These are phyloP conservation scores for Syrmaticus mikado DNA, from an alignment of 2,113 vertebrate species.

Conservation along the genomic window DNA sequence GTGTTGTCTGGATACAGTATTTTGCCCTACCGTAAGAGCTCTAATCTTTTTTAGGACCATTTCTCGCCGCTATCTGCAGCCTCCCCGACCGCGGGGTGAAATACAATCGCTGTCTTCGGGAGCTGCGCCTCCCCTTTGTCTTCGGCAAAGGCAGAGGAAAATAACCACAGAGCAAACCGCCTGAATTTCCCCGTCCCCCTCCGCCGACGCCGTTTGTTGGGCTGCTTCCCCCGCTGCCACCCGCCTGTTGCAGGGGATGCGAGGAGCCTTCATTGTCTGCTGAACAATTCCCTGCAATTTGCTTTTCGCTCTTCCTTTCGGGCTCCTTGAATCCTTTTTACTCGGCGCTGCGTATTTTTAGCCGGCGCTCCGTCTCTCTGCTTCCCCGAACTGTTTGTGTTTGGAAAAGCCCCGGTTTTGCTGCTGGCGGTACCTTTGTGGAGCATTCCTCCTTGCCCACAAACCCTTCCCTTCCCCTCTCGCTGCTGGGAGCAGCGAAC, in stretches of 20 bases:
- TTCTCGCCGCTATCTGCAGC: conserved; percentile 41
- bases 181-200: conserved; percentile 46
- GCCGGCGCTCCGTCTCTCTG: not conserved
- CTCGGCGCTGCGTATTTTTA: conserved; percentile 21
- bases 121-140: conserved; percentile 51
- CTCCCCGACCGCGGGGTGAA: conserved; percentile 19
- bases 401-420: not conserved
- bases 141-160: conserved; percentile 67
- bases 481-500: not conserved
- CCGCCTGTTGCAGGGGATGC: conserved; percentile 50
- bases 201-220: conserved; percentile 44
- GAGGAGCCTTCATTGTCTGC: conserved; percentile 59
- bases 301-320: not conserved
- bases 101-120: conserved; percentile 40
- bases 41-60: conserved; percentile 70
- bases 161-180: conserved; percentile 61
- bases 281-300: conserved; percentile 64
- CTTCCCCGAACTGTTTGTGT: conserved; percentile 35
- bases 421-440: not conserved
- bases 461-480: not conserved
- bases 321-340: conserved; percentile 30
- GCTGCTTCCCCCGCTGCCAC: conserved; percentile 37
- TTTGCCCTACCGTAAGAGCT: conserved; percentile 67
- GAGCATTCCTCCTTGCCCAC: not conserved
- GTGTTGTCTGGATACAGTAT: conserved; percentile 61